These are phyloP conservation scores for Polymixis flavicincta DNA, from an alignment of 2,888 invertebrate species.

Conservation along the genomic window DNA sequence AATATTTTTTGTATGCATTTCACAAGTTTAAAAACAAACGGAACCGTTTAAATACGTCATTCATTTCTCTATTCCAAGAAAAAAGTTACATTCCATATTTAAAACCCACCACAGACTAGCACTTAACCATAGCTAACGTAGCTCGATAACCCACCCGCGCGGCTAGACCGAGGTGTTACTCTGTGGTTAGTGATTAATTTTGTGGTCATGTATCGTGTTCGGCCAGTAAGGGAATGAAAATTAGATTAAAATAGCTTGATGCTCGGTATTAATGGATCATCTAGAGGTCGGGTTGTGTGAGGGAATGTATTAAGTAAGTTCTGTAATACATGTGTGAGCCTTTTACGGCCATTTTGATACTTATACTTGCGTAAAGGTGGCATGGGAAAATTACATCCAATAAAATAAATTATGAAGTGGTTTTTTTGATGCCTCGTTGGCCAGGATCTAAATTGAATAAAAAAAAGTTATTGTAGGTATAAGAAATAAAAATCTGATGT, in stretches of 20 bases:
- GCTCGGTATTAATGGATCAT: conserved; percentile 41
- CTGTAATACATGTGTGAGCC: not conserved
- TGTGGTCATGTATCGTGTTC: conserved; percentile 64
- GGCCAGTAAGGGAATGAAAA: conserved; percentile 51
- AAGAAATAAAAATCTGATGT: no score
- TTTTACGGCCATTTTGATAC: not conserved
- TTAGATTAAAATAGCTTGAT: conserved; percentile 58
- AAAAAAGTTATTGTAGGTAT: not conserved
- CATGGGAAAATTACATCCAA: not conserved
- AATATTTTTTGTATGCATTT: not conserved
- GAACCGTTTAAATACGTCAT: not conserved
- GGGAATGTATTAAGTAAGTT: not conserved
- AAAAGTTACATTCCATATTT: conserved; percentile 21
- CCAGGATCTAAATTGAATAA: not conserved
- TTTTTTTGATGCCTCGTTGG: not conserved
- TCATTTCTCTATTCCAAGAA: not conserved
- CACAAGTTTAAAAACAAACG: not conserved
- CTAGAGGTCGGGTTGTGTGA: not conserved
- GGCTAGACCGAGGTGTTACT: conserved; percentile 57
- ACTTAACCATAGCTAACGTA: conserved; percentile 21
- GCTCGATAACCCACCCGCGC: conserved; percentile 35
- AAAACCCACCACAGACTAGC: conserved; percentile 31
- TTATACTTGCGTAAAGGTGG: not conserved
- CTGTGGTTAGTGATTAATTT: conserved; percentile 65
- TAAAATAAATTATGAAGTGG: not conserved